Base-by-base conservation (phyloP, 2,113 vertebrate species). In the Ctenomys sociabilis region DNA sequence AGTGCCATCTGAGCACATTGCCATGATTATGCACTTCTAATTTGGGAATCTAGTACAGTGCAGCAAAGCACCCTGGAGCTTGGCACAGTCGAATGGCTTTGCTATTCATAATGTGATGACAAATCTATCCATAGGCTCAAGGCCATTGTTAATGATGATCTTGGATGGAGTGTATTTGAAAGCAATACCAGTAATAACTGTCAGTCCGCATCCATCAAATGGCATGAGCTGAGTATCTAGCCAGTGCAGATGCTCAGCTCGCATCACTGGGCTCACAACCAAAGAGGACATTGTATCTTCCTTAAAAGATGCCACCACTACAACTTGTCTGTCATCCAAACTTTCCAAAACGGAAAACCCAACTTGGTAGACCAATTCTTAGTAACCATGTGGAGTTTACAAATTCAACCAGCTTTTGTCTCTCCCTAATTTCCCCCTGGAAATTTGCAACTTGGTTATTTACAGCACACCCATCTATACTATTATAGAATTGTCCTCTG, bases 31-130 rank as follows among this genome's bases (percentile, higher is more conserved):
- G 21, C 13, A 59, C 86, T 82, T 96, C 93, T 88, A 45, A 94
- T 89, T 24, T 54, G 88, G 96, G 94, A 96, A 94, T 49, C 26
- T 63, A 95, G 85, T 26, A 10, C 82, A 88, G 21, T 90, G 12
- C 26, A 45, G 59, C 35, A 81, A 70, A 92, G 85, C 94, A 40
- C 49, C 57, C 61, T 82, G 30, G 63, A 94, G 63, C 21, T 11
- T 72, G 43, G 68, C 73, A 91, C 43, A 59, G 86, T 91, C 91
- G 96, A 85, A 94, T 93, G 95, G 43, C 95, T 91, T 78, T 90
- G 49, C 68, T 95, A 61, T 91, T 87, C 35, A 17, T 96, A 94
- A 78, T 72, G 91, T 3, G 32, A 84, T 94, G 87, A 91, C 86
- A 94, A 94, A 96, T 96, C 88, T 90, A 68, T 82, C 49, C 59